These are phyloP conservation scores for Tyrophagus putrescentiae DNA, from an alignment of 1,140 invertebrate genomes.

Conservation along the genomic window DNA sequence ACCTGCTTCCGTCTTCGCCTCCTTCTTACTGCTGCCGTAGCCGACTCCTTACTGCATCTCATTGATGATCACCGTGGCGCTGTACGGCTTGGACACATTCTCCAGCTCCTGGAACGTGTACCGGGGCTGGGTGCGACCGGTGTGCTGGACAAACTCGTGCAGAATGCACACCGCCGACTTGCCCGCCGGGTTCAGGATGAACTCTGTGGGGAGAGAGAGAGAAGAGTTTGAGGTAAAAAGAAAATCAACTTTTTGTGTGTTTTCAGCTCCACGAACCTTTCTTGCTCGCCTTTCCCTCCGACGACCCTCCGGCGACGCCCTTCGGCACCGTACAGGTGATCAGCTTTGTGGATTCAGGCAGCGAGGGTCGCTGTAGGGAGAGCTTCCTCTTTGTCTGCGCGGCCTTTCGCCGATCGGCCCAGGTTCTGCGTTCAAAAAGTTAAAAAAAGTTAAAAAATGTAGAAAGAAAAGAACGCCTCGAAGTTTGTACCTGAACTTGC, in stretches of 20 bases:
- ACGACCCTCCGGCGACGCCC: neutral
- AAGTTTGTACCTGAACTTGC: slow-evolving; percentile 59
- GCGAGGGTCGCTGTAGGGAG: slow-evolving; percentile 33
- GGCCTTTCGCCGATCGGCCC: slow-evolving; percentile 71
- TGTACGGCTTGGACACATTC: slow-evolving; percentile 80
- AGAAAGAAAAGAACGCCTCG: neutral
- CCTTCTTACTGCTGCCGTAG: slow-evolving; percentile 81
- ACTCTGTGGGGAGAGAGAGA: slow-evolving; percentile 31
- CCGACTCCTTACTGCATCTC: slow-evolving; percentile 80
- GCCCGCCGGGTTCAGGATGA: slow-evolving; percentile 36
- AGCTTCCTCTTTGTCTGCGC: slow-evolving; percentile 54
- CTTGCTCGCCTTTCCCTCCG: neutral
- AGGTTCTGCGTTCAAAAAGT: no score
- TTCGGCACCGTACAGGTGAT: slow-evolving; percentile 55
- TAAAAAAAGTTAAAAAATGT: neutral
- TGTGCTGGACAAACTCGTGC: slow-evolving; percentile 88
- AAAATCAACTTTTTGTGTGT: neutral
- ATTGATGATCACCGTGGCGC: slow-evolving; percentile 78
- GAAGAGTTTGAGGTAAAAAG: neutral
- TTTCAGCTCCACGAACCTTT: slow-evolving; percentile 14
- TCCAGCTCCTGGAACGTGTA: slow-evolving; percentile 89
- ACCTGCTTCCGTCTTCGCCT: slow-evolving; percentile 75
- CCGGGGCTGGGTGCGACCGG: slow-evolving; percentile 74
- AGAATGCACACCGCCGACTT: slow-evolving; percentile 62
- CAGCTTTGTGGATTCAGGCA: slow-evolving; percentile 68